Evolutionary conservation across 2,797 vertebrate genomes (phyloP), one percentile per base, ranked within the genome.

Genomic region (Gadopsis bispinosus): DNA sequence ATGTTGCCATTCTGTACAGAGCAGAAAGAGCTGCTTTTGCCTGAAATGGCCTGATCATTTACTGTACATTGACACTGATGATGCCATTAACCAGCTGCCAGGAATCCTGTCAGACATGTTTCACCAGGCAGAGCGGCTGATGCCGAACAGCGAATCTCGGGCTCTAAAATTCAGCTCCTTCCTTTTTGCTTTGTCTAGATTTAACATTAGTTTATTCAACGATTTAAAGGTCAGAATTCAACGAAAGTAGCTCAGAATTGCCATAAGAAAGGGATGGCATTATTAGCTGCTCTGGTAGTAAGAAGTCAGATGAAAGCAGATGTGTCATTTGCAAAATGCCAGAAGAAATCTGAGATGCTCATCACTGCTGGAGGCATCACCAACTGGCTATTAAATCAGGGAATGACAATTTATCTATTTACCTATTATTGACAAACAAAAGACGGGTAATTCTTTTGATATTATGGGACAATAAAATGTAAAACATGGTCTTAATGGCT

Each of bases 11-110:
- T 88, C 76, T 69, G 79, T 69, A 56, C 43, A 39, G 47, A 80
- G 75, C 79, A 83, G 74, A 75, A 59, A 70, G 74, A 88, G 87
- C 83, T 87, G 81, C 61, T 83, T 86, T 88, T 84, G 87, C 76
- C 83, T 63, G 77, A 77, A 80, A 91, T 86, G 83, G 73, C 71
- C 89, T 88, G 87, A 92, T 94, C 87, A 89, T 87, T 93, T 91
- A 92, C 37, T 39, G 37, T 39, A 39, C 80, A 81, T 60, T 91
- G 92, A 93, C 92, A 93, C 88, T 93, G 92, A 94, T 93, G 88
- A 88, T 14, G 77, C 82, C 72, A 89, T 94, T 92, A 94, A 81
- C 92, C 92, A 93, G 91, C 88, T 93, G 92, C 89, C 72, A 69
- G 76, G 84, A 85, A 83, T 70, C 81, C 88, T 86, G 86, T 86